Evolutionary conservation across 2,797 vertebrate genomes (phyloP).

Genomic region (Gymnodraco acuticeps): DNA sequence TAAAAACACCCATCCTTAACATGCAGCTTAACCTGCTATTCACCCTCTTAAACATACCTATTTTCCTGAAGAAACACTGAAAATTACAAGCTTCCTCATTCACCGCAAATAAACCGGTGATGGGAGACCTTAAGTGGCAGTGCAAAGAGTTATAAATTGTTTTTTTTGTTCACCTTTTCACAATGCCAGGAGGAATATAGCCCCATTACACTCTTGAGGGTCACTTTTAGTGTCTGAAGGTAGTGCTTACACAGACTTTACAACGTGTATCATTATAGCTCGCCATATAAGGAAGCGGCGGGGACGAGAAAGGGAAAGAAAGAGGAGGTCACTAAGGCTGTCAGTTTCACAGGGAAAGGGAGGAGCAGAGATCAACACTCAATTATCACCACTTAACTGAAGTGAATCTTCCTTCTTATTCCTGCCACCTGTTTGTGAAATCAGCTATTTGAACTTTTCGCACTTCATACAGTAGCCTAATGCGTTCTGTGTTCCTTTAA

Average conservation of each 20-base stretch:
- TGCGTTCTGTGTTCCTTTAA: slow-evolving; percentile 28
- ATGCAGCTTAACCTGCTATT: slow-evolving; percentile 49
- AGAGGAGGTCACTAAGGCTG: slow-evolving; percentile 78
- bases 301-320: slow-evolving; percentile 85
- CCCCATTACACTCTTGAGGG: slow-evolving; percentile 84
- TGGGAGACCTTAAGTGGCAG: slow-evolving; percentile 67
- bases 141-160: slow-evolving; percentile 79
- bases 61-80: slow-evolving; percentile 63
- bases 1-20: slow-evolving; percentile 36
- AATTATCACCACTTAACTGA: slow-evolving; percentile 84
- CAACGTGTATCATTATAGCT: slow-evolving; percentile 92
- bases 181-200: slow-evolving; percentile 89
- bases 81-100: slow-evolving; percentile 72
- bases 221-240: slow-evolving; percentile 82
- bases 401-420: slow-evolving; percentile 44
- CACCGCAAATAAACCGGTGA: slow-evolving; percentile 68
- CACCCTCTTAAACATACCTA: slow-evolving; percentile 55
- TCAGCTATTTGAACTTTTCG: slow-evolving; percentile 28
- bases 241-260: slow-evolving; percentile 91
- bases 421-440: slow-evolving; percentile 54
- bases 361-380: slow-evolving; percentile 84
- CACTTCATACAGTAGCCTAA: slow-evolving; percentile 14
- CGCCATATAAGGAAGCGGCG: slow-evolving; percentile 88
- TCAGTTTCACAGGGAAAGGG: slow-evolving; percentile 84
- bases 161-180: slow-evolving; percentile 75